Evolutionary conservation across 2,888 invertebrate species (phyloP).

Genomic region (Steinernema carpocapsae): DNA sequence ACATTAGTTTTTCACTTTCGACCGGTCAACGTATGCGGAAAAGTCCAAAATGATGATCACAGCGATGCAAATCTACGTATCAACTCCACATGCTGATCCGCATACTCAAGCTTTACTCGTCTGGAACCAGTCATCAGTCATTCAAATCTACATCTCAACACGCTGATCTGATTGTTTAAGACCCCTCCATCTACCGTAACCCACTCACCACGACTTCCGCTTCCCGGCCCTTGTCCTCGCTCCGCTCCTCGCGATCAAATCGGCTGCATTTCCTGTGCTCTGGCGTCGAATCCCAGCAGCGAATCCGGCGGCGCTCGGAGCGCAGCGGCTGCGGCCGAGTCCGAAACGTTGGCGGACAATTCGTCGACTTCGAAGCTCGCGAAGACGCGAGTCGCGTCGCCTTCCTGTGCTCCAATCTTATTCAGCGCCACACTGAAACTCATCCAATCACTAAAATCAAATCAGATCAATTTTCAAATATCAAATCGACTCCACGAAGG

Average conservation of each 20-base stretch:
- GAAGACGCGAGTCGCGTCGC: conserved; percentile 10
- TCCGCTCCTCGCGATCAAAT: conserved; percentile 7
- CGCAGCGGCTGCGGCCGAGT: neutral
- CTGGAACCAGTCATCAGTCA: too few species aligned
- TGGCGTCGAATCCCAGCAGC: conserved; percentile 8
- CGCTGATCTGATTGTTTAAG: too few species aligned
- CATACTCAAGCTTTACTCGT: too few species aligned
- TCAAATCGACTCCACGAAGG: too few species aligned
- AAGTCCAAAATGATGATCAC: too few species aligned
- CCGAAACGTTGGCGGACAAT: neutral
- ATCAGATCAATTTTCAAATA: neutral
- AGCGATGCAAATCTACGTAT: too few species aligned
- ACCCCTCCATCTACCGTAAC: neutral
- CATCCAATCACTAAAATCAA: neutral
- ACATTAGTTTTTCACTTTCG: too few species aligned
- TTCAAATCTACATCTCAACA: too few species aligned
- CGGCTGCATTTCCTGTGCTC: conserved; percentile 5
- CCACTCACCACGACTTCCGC: neutral
- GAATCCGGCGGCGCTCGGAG: neutral
- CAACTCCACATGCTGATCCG: too few species aligned
- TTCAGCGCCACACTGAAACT: conserved; percentile 10
- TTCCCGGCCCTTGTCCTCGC: too few species aligned
- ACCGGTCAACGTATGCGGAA: too few species aligned
- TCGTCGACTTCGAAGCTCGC: conserved; percentile 16
- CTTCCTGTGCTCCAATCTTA: neutral